phyloP scores from a whole-genome alignment of 2,888 invertebrate genomes.

The Xylota segnis region DNA sequence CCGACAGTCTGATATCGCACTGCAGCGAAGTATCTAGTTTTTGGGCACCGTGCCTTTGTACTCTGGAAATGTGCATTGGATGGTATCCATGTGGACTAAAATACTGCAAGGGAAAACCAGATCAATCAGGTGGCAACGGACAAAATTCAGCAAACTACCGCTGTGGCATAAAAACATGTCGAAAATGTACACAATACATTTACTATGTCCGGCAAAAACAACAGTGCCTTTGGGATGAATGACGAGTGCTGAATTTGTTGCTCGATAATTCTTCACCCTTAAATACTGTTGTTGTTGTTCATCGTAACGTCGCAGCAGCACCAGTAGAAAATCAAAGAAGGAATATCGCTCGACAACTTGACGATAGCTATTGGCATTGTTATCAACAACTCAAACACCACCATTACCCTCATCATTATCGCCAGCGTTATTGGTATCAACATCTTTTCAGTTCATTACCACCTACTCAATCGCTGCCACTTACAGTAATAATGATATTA shows the following conservation, averaged over 20 bases:
- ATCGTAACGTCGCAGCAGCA: conserved; percentile 39
- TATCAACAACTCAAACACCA: conserved; percentile 33
- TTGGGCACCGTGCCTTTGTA: conserved; percentile 92
- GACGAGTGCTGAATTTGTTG: conserved; percentile 85
- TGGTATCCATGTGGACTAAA: conserved; percentile 99
- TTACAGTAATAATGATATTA: conserved; percentile 52
- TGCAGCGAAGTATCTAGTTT: conserved; percentile 89
- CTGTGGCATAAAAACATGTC: conserved; percentile 98
- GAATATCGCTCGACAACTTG: conserved; percentile 71
- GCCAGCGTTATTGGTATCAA: conserved; percentile 41
- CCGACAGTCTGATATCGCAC: conserved; percentile 85
- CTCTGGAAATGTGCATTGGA: conserved; percentile 94
- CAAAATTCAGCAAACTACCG: conserved; percentile 90
- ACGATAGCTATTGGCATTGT: conserved; percentile 32
- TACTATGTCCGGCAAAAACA: conserved; percentile 94
- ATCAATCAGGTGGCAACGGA: conserved; percentile 82
- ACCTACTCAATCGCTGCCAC: conserved; percentile 51
- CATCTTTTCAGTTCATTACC: conserved; percentile 25
- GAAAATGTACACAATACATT: conserved; percentile 94
- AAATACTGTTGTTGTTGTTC: conserved; percentile 56
- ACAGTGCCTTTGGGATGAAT: conserved; percentile 92
- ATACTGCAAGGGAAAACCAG: conserved; percentile 94
- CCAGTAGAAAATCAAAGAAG: conserved; percentile 46
- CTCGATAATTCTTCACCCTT: conserved; percentile 67
- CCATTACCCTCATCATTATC: conserved; percentile 31